A percentile compares a stretch with the other conserved stretches of the same genome.
phyloP scores from a whole-genome alignment of 1,140 invertebrate genomes.

The Phymastichus coffea region DNA sequence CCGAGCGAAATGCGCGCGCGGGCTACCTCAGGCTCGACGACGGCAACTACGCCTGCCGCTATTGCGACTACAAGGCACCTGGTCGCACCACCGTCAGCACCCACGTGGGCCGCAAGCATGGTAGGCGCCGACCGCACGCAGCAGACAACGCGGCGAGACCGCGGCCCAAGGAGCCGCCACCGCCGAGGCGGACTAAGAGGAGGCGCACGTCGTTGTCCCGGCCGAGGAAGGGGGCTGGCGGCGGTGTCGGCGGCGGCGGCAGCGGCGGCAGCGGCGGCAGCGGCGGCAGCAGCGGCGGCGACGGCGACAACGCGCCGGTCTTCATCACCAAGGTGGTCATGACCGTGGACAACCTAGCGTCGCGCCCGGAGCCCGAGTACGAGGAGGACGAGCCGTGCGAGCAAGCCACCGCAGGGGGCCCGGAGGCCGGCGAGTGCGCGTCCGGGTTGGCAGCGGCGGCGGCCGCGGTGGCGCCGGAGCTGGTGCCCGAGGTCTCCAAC shows the following conservation, averaged over 20 bases:
- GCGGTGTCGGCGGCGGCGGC: neutral
- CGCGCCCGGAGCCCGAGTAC: neutral
- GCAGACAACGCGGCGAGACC: no score
- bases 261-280: no score
- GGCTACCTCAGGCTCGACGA: neutral
- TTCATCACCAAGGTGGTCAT: neutral
- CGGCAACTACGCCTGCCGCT: constrained; percentile 27
- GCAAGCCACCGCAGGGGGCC: no score
- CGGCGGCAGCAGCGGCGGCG: no score
- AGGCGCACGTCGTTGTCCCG: neutral
- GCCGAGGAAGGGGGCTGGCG: neutral
- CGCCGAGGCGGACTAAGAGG: neutral
- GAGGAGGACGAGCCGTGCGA: neutral
- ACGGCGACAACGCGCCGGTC: neutral
- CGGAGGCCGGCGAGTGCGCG: no score
- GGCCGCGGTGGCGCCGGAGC: neutral
- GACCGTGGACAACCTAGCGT: neutral
- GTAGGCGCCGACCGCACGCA: no score
- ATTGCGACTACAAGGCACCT: constrained; percentile 37
- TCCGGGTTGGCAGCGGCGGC: no score
- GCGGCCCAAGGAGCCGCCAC: neutral
- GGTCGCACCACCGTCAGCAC: constrained; percentile 39
- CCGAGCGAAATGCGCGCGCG: no score
- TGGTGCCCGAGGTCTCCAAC: neutral
- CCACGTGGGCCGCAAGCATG: constrained; percentile 49